Evolutionary conservation across 2,797 vertebrate genomes (phyloP).

Genomic region (Neosilurus hyrtlii): DNA sequence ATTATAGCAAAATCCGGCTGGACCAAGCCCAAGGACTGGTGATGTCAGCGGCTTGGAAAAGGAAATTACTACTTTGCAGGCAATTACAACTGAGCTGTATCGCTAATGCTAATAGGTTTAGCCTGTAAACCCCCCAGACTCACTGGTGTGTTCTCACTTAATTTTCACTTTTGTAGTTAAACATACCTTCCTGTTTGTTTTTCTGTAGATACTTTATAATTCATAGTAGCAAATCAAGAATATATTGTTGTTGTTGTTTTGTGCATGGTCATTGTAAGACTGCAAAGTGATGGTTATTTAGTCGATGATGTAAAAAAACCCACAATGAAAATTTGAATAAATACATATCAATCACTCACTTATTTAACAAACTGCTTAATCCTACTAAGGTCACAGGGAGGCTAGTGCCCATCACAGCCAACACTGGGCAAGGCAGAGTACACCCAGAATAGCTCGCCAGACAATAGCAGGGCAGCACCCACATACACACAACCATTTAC

Average conservation of each 20-base stretch:
- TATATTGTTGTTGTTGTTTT: not conserved
- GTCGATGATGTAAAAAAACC: not conserved
- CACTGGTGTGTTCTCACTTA: constrained; percentile 8
- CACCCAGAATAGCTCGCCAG: no score
- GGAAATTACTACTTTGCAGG: constrained; percentile 32
- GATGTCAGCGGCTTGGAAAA: not conserved
- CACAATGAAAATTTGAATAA: not conserved
- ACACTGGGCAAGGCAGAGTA: no score
- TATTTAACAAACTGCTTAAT: no score
- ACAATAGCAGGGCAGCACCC: no score
- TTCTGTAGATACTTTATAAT: not conserved
- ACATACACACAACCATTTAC: no score
- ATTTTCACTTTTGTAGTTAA: constrained; percentile 10
- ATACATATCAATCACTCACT: no score
- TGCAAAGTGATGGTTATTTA: not conserved
- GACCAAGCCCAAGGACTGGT: not conserved
- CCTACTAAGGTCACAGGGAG: no score
- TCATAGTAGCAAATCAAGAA: not conserved
- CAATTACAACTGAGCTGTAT: constrained; percentile 18
- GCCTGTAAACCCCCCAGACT: not conserved
- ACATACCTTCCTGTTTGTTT: not conserved
- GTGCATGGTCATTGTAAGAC: not conserved
- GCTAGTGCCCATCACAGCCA: no score
- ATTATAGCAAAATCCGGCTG: constrained; percentile 1
- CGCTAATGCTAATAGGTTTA: constrained; percentile 17